A percentile compares a stretch with the other conserved stretches of the same genome.
These are phyloP conservation scores for Euplagia quadripunctaria DNA, from an alignment of 2,888 invertebrate genomes.

Conservation along the genomic window DNA sequence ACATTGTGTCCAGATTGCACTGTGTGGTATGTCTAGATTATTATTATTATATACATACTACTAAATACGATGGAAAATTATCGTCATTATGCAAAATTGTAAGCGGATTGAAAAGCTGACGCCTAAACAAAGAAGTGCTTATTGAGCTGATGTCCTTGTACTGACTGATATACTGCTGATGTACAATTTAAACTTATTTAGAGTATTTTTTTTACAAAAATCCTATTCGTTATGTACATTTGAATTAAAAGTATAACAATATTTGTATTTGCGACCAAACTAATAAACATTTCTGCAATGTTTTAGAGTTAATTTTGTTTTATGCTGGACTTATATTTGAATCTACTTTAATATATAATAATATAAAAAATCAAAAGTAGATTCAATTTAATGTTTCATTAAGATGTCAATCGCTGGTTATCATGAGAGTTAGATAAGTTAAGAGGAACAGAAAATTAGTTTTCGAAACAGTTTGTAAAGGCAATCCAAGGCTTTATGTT, in stretches of 20 bases:
- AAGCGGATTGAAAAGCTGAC: not conserved
- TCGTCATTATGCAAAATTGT: not conserved
- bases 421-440: slow-evolving; percentile 24
- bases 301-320: too few relatives aligned
- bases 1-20: too few relatives aligned
- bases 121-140: not conserved
- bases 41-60: too few relatives aligned
- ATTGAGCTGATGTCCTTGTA: not conserved
- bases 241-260: too few relatives aligned
- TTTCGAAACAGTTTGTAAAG: slow-evolving; percentile 27
- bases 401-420: slow-evolving; percentile 16
- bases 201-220: not conserved
- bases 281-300: too few relatives aligned
- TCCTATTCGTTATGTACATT: not conserved
- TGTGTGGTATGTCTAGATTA: too few relatives aligned
- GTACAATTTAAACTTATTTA: not conserved
- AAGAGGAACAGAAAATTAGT: slow-evolving; percentile 38
- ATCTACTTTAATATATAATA: too few relatives aligned
- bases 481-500: slow-evolving; percentile 5
- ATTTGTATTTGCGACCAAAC: too few relatives aligned
- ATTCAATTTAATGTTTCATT: not conserved
- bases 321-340: too few relatives aligned
- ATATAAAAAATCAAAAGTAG: too few relatives aligned
- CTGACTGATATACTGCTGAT: not conserved
- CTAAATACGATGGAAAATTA: not conserved